Base-by-base conservation (phyloP, 2,888 invertebrate genomes). In the Andrena bicolor region DNA sequence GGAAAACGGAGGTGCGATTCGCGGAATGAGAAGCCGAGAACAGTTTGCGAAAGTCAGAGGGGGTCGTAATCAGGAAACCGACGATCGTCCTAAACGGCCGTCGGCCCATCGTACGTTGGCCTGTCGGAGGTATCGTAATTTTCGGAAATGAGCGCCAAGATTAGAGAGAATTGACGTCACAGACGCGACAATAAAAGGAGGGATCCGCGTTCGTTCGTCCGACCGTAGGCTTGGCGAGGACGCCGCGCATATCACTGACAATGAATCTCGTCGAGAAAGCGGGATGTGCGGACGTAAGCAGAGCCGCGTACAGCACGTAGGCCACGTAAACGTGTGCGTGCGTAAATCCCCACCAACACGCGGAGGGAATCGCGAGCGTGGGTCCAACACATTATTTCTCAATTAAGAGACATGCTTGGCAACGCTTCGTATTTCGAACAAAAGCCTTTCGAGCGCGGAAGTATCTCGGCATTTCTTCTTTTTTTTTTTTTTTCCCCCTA, bases 91-190 rank as follows among this genome's bases (percentile, higher is more conserved):
- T 70, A 76, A 80, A 80, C 58, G 83, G 58, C 28, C 63, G 77
- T 16, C 61, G 72, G 35, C 30, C 32, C 30, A 8, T 58, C n/a
- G 68, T 71, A 32, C 71, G 63, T 73, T 56, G 60, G 60, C 80
- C 74, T 76, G 53, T 49, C 63, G 76, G 68, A 51, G 23, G 56
- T 72, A 81, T 80, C 83, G 74, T 88, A 68, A 86, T 88, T 88
- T 88, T 88, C 83, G 82, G 82, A 85, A 86, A 80, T 83, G 80
- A 82, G 78, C 66, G 63, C 82, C 80, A 85, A 85, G 88, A 88
- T 85, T 83, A 86, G 86, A 75, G 84, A 85, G 83, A 79, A 90
- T 90, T 90, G 90, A 90, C 90, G 90, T 90, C 90, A 90, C 66
- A 53, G 75, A 71, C 74, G 79, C 83, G 82, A 86, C 84, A 88